Evolutionary conservation across 2,888 invertebrate species (phyloP), one percentile per base, ranked within the genome.

Genomic region (Parapristionchus giblindavisi): DNA sequence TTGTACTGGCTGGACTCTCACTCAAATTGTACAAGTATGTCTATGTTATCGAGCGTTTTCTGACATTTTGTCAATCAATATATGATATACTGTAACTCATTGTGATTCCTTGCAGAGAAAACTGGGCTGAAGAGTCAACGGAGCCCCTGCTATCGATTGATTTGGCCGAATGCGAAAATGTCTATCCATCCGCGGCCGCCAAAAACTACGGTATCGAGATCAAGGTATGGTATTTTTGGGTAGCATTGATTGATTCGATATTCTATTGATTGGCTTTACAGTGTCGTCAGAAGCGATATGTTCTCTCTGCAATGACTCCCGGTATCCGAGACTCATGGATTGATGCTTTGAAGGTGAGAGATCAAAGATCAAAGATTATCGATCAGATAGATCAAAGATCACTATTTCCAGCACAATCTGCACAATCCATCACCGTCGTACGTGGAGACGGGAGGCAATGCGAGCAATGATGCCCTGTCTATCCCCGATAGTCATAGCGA

Each of bases 281-380:
- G 85, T 87, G 87, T 73, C 81, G 83, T 0, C 77, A 81, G 11
- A 76, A 81, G 8, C 79, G 88, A 1, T 84, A 85, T 77, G 81
- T 87, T 2, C 78, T 88, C 3, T 87, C 86, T 1, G 88, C 88
- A 32, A 84, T 88, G 87, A 88, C 88, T 2, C 88, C 88, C 1
- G 88, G 88, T 24, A 88, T 88, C 58, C 81, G 88, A 6, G 88
- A 88, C 74, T 84, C 84, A n/a, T 88, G 88, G 88, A 87, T 88
- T 21, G 58, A 70, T 17, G 85, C 85, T 8, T 58, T 71, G 43
- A 71, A 68, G 68, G 68, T 27, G 71, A 58, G 48, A 48, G 48
- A 66, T 48, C 48, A 66, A 66, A 43, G 52, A 52, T 40, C 21
- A 52, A 14, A 68, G 2, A n/a, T 29, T 14, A 40, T 40, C 27